Percentiles rank a stretch among this genome's conserved stretches.
phyloP scores from a whole-genome alignment of 2,888 invertebrate genomes.

The Thyatira batis region DNA sequence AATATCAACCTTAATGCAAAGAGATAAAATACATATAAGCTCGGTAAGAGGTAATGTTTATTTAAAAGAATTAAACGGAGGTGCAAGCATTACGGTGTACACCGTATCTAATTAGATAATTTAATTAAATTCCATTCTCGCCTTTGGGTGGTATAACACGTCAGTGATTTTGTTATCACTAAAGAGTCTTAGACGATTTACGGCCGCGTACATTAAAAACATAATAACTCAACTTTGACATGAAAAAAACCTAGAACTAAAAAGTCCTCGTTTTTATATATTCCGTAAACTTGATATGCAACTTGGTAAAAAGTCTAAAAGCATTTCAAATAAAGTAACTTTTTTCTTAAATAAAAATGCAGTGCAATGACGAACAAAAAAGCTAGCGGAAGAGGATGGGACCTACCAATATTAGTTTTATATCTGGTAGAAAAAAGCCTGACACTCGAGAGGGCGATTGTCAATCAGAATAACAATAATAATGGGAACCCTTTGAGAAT shows the following conservation, averaged over 20 bases:
- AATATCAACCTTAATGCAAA: slow-evolving; percentile 41
- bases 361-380: slow-evolving; percentile 69
- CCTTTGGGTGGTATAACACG: slow-evolving; percentile 69
- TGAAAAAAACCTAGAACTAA: background rate
- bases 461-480: slow-evolving; percentile 76
- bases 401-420: slow-evolving; percentile 82
- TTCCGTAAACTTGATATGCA: slow-evolving; percentile 13
- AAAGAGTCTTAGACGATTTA: slow-evolving; percentile 26
- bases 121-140: slow-evolving; percentile 68
- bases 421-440: slow-evolving; percentile 73
- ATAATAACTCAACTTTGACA: background rate
- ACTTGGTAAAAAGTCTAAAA: slow-evolving; percentile 51
- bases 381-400: slow-evolving; percentile 80
- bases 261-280: background rate
- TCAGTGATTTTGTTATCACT: slow-evolving; percentile 51
- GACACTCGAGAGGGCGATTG: slow-evolving; percentile 74
- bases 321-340: slow-evolving; percentile 68
- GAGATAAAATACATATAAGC: slow-evolving; percentile 25
- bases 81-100: slow-evolving; percentile 69
- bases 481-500: slow-evolving; percentile 69
- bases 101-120: slow-evolving; percentile 76
- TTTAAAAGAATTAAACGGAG: slow-evolving; percentile 58
- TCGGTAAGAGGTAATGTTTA: slow-evolving; percentile 19
- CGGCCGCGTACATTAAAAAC: background rate
- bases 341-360: slow-evolving; percentile 61